phyloP scores from a whole-genome alignment of 2,888 invertebrate genomes.

The Callosobruchus maculatus region DNA sequence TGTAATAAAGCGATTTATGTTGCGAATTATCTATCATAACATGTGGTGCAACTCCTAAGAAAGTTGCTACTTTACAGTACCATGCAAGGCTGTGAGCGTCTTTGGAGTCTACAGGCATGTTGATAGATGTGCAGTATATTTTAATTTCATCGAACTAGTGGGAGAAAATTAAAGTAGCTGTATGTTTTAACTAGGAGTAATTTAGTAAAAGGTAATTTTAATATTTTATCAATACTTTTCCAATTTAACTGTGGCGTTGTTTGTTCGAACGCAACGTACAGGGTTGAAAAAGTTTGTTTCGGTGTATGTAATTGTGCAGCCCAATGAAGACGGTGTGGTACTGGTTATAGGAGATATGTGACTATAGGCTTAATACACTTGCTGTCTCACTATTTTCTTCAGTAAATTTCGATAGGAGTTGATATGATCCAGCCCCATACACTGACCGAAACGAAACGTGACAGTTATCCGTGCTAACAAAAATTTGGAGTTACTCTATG shows the following conservation, averaged over 20 bases:
- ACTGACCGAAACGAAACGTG: too few species aligned
- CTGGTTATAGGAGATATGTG: too few species aligned
- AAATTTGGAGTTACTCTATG: too few species aligned
- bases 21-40: not conserved
- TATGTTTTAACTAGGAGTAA: not conserved
- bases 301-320: too few species aligned
- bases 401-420: too few species aligned
- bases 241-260: not conserved
- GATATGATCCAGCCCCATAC: too few species aligned
- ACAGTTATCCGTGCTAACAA: too few species aligned
- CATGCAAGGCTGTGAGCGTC: not conserved
- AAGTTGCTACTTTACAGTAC: not conserved
- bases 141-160: not conserved
- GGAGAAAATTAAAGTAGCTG: not conserved
- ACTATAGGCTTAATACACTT: too few species aligned
- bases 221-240: not conserved
- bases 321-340: too few species aligned
- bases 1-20: not conserved
- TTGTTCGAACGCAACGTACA: not conserved
- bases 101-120: not conserved
- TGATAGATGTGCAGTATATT: not conserved
- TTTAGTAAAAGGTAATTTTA: not conserved
- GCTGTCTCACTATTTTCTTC: too few species aligned
- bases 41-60: not conserved
- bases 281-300: not conserved